Evolutionary conservation across 2,797 vertebrate species (phyloP).

Genomic region (Siniperca undulata): DNA sequence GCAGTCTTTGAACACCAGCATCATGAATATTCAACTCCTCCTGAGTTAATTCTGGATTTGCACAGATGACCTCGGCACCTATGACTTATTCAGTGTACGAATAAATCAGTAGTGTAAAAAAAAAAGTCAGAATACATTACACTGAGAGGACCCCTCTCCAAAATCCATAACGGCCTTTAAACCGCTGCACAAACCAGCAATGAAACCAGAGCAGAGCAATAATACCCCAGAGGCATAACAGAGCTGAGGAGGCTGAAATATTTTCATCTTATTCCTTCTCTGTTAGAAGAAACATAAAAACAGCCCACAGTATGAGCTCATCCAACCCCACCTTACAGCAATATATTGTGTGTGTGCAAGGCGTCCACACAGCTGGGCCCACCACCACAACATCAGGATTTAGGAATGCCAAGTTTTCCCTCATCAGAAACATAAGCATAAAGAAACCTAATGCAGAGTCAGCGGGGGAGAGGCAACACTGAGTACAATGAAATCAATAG

Average conservation of each 20-base stretch:
- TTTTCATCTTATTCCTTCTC: conserved; percentile 45
- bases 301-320: conserved; percentile 74
- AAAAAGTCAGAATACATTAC: conserved; percentile 48
- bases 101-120: conserved; percentile 46
- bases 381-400: conserved; percentile 45
- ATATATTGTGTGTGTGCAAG: conserved; percentile 31
- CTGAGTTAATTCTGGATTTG: conserved; percentile 47
- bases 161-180: conserved; percentile 51
- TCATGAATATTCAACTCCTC: conserved; percentile 64
- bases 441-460: conserved; percentile 52
- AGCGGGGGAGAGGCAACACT: not conserved
- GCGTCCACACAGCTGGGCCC: conserved; percentile 60
- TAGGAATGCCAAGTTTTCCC: conserved; percentile 45
- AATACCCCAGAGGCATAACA: conserved; percentile 49
- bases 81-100: conserved; percentile 38
- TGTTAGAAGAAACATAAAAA: conserved; percentile 50
- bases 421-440: conserved; percentile 48
- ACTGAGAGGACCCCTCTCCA: conserved; percentile 18
- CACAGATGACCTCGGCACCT: conserved; percentile 56
- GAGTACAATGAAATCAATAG: conserved; percentile 19
- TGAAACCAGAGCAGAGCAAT: conserved; percentile 46
- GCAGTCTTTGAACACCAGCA: conserved; percentile 25
- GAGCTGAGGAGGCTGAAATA: conserved; percentile 44
- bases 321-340: conserved; percentile 71
- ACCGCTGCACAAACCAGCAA: conserved; percentile 38